Conservation (phyloP, 2,113 vertebrate species). For the Tichodroma muraria region DNA sequence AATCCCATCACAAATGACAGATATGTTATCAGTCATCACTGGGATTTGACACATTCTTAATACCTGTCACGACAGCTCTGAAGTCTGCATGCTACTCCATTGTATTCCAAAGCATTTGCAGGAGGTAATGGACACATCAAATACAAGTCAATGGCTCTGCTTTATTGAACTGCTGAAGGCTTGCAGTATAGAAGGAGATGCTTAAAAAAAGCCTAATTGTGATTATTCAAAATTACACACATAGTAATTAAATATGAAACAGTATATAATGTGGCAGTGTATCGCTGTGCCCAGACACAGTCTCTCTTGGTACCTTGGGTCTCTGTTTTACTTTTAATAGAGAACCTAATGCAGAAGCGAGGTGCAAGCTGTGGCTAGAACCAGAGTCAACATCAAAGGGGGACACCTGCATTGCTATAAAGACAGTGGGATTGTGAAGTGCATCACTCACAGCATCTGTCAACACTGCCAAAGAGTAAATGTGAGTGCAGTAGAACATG, state of each 20-base stretch:
- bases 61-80: slow-evolving; percentile 54
- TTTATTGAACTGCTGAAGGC: slow-evolving; percentile 15
- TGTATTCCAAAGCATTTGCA: slow-evolving; percentile 44
- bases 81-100: slow-evolving; percentile 33
- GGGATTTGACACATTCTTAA: slow-evolving; percentile 56
- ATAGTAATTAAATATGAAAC: background rate
- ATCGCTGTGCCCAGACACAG: background rate
- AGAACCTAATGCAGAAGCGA: background rate
- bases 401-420: background rate
- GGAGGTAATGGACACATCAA: slow-evolving; percentile 46
- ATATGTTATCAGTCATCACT: slow-evolving; percentile 62
- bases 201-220: background rate
- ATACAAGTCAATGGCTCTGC: background rate
- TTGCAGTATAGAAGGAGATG: background rate
- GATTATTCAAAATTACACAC: background rate
- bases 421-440: background rate
- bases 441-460: background rate
- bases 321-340: background rate
- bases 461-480: background rate
- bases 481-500: accelerated
- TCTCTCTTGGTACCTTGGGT: background rate
- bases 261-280: background rate
- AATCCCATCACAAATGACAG: slow-evolving; percentile 60
- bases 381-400: background rate
- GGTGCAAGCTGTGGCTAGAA: background rate